Conservation (phyloP, 2,888 invertebrate genomes). For the Palloptera scutellata region DNA sequence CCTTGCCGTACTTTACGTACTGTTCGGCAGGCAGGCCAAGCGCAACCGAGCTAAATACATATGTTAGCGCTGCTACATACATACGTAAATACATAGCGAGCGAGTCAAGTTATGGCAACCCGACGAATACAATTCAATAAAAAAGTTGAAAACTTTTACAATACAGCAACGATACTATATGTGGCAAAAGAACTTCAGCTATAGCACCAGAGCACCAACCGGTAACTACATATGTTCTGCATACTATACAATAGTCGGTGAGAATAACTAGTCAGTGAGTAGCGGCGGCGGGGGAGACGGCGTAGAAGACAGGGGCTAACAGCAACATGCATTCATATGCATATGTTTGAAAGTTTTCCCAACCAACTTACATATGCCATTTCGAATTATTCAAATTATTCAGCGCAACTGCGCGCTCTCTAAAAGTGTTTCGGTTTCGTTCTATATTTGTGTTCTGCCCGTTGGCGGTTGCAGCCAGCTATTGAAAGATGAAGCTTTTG, state of each 20-base stretch:
- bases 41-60: neutral
- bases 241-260: too few relatives aligned
- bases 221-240: neutral
- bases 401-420: neutral
- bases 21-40: too few relatives aligned
- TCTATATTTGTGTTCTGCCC: neutral
- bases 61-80: neutral
- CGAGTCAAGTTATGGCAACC: neutral
- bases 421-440: neutral
- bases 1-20: neutral
- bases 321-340: neutral
- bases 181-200: neutral
- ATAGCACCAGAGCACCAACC: neutral
- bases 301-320: neutral
- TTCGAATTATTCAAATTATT: slow-evolving; percentile 28
- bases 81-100: neutral
- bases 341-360: neutral
- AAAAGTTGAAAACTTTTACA: slow-evolving; percentile 8
- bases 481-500: neutral
- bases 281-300: too few relatives aligned
- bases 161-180: neutral
- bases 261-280: too few relatives aligned
- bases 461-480: neutral
- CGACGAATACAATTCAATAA: slow-evolving; percentile 9
- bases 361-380: slow-evolving; percentile 18